phyloP scores from a whole-genome alignment of 2,797 vertebrate genomes.

The Takifugu ocellatus region DNA sequence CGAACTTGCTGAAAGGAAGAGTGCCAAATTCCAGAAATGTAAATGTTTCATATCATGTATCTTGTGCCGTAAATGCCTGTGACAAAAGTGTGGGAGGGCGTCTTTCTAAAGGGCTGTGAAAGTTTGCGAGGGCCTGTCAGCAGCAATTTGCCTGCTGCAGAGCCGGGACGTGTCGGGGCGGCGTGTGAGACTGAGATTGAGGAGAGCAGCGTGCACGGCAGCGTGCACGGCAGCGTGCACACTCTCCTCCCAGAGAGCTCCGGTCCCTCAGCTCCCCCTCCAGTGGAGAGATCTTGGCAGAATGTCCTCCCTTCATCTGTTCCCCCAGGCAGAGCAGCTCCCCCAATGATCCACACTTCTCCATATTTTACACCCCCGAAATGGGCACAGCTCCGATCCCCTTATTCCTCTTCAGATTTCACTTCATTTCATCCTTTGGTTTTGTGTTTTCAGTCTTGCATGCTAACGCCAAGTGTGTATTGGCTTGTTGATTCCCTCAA shows the following conservation, averaged over 20 bases:
- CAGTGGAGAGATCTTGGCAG: constrained; percentile 80
- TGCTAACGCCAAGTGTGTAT: constrained; percentile 74
- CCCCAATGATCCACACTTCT: constrained; percentile 79
- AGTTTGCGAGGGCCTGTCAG: constrained; percentile 76
- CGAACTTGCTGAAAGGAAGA: constrained; percentile 58
- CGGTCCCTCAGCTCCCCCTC: constrained; percentile 71
- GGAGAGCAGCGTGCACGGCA: constrained; percentile 72
- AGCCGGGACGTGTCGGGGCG: constrained; percentile 73
- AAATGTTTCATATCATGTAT: constrained; percentile 72
- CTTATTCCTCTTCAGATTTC: constrained; percentile 76
- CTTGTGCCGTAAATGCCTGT: constrained; percentile 75
- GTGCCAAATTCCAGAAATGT: constrained; percentile 72
- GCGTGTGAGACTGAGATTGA: constrained; percentile 76
- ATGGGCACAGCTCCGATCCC: constrained; percentile 77
- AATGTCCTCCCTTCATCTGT: constrained; percentile 78
- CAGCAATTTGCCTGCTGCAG: constrained; percentile 71
- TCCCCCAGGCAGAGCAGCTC: constrained; percentile 79
- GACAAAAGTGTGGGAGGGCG: constrained; percentile 80
- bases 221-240: constrained; percentile 60
- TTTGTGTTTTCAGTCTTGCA: constrained; percentile 74
- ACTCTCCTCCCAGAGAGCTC: constrained; percentile 73
- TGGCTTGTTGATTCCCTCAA: constrained; percentile 78
- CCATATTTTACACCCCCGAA: constrained; percentile 81
- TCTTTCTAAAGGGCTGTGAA: constrained; percentile 78
- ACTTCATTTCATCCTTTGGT: constrained; percentile 73